Base-by-base conservation (phyloP, 2,888 invertebrate species). In the Chrysolina americana region DNA sequence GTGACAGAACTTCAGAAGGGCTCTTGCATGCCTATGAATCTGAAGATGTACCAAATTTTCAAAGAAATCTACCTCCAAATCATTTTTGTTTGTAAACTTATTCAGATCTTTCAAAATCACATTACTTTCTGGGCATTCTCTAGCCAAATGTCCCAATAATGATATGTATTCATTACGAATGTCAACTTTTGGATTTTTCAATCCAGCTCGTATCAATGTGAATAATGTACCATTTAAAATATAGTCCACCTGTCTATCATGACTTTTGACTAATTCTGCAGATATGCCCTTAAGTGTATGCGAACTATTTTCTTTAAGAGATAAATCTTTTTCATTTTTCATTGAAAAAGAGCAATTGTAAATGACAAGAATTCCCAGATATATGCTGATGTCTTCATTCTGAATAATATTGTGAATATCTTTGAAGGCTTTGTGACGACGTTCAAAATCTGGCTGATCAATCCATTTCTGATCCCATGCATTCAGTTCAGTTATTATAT, bases 361-460 rank as follows among this genome's bases (percentile, higher is more conserved):
- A 19, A 96, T 92, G 19, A 96, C 90, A 50, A 96, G 89, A 48
- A 94, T 90, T 0, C 94, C 94, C 17, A 93, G 85, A 78, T 93
- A 91, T 28, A 94, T 86, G 66, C 92, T 91, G 5, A 95, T 88
- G 23, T 87, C 86, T 65, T 89, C 86, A 70, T 89, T 86, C 0
- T 85, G 86, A 1, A 90, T 89, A 15, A 91, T 87, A n/a, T 89
- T 79, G 75, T 92, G 92, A 53, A 97, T 92, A 81, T 90, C 88
- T 81, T 92, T 92, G 81, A 96, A 96, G 0, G 95, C 95, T 70
- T 94, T 92, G 23, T 98, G 89, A 81, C 98, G 91, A 81, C 91
- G 91, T 76, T 95, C 93, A 83, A 95, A 97, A 88, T 98, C 97
- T 0, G 98, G 97, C 85, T 98, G 98, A 82, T 98, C 98, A n/a